phyloP scores from a whole-genome alignment of 2,888 invertebrate genomes.

The Microplitis deprimator region DNA sequence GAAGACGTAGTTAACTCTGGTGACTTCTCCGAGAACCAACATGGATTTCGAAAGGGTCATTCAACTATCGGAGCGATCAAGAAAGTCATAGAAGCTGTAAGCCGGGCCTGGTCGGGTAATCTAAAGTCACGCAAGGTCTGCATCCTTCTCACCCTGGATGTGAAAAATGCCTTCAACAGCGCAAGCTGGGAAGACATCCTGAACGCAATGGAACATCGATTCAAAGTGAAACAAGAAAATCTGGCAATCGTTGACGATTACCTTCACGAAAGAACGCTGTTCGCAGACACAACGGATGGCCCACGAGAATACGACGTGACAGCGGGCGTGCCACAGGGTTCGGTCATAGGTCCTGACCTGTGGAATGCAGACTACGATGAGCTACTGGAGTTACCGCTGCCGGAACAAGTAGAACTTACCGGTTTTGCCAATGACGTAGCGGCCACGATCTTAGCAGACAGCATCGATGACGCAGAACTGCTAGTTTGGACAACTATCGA shows the following conservation, averaged over 20 bases:
- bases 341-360: background rate
- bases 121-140: slow-evolving; percentile 39
- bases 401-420: slow-evolving; percentile 30
- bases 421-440: slow-evolving; percentile 40
- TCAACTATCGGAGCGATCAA: slow-evolving; percentile 38
- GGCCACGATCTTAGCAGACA: slow-evolving; percentile 31
- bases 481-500: slow-evolving; percentile 37
- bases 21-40: slow-evolving; percentile 43
- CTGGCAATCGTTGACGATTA: slow-evolving; percentile 16
- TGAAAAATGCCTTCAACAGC: slow-evolving; percentile 46
- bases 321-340: background rate
- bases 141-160: slow-evolving; percentile 41
- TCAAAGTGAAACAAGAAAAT: slow-evolving; percentile 42
- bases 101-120: slow-evolving; percentile 34
- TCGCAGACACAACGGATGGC: slow-evolving; percentile 12
- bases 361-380: slow-evolving; percentile 39
- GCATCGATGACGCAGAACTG: slow-evolving; percentile 38
- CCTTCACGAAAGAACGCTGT: slow-evolving; percentile 16
- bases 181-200: slow-evolving; percentile 46
- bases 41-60: slow-evolving; percentile 44
- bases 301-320: background rate
- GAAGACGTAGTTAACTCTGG: slow-evolving; percentile 38
- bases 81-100: slow-evolving; percentile 39
- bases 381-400: slow-evolving; percentile 29
- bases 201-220: slow-evolving; percentile 40